phyloP scores from a whole-genome alignment of 2,113 vertebrate species.

The Podarcis muralis region DNA sequence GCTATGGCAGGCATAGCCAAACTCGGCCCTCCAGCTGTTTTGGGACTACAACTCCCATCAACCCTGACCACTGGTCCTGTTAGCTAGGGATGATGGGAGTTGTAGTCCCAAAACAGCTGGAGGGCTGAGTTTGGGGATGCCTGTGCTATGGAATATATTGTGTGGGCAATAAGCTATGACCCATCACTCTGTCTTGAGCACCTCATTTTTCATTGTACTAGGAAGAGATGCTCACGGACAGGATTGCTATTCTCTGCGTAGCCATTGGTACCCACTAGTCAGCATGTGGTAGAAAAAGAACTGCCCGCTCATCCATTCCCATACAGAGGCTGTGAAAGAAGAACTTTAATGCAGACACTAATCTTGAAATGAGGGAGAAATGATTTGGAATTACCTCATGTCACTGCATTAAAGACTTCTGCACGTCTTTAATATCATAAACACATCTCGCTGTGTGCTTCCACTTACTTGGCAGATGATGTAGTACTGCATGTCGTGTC shows the following conservation, averaged over 20 bases:
- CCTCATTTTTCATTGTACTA: neutral
- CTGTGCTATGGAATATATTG: too few relatives aligned
- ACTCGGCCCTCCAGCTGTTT: too few relatives aligned
- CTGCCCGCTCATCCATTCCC: neutral
- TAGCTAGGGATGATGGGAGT: too few relatives aligned
- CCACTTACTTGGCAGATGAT: neutral
- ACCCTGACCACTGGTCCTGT: too few relatives aligned
- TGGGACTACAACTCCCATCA: too few relatives aligned
- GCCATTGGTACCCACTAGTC: neutral
- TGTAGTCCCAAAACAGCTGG: too few relatives aligned
- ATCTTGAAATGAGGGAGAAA: constrained; percentile 36
- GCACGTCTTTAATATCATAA: too few relatives aligned
- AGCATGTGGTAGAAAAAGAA: rapidly evolving
- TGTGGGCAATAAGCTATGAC: neutral
- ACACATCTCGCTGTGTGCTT: constrained; percentile 25
- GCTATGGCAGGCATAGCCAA: neutral
- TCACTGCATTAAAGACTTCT: constrained; percentile 29
- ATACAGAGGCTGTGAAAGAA: neutral
- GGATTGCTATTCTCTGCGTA: neutral
- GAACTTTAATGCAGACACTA: neutral
- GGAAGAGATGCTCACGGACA: neutral
- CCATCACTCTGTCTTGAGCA: neutral
- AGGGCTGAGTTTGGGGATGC: too few relatives aligned
- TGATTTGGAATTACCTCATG: constrained; percentile 38
- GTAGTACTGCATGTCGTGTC: constrained; percentile 5